Base-by-base conservation (phyloP, 1,140 invertebrate genomes). In the Parapsyche elsis region DNA sequence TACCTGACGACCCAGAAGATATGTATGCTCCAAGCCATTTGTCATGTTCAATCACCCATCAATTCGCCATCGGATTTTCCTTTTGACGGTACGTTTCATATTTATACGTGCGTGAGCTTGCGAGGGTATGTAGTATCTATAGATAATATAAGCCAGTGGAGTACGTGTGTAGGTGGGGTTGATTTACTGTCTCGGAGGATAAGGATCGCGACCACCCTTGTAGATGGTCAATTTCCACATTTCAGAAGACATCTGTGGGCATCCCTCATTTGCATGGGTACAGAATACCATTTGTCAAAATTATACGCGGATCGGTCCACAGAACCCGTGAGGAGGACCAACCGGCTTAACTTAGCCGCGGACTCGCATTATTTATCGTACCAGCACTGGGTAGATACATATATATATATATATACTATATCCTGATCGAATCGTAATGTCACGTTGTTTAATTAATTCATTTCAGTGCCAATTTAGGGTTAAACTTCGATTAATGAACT, bases 241-340 rank as follows among this genome's bases (percentile, higher is more conserved):
- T 75, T 75, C 49, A 9, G 46, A 49, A 75, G 73, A 75, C 73
- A 75, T 75, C 73, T 75, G 73, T 23, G 73, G 73, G 45, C 45
- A 21, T 23, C 38, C 12, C 73, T 75, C 23, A 75, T 75, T 75
- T 75, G 45, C 73, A 75, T 75, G 45, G 73, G 73, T 57, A 57
- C 49, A 21, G 73, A 53, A 75, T 75, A 75, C 49, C 73, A 75
- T 75, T 57, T 75, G 73, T 75, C 73, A 75, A 75, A 75, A 75
- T 75, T 75, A 75, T 75, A 24, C 73, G 14, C 45, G 16, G 10
- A 21, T 38, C 71, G 71, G 45, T 24, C 24, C 16, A 14, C 23
- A 23, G 23, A 67, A 24, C 64, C 24, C 21, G 23, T 14, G 21
- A 26, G 10, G 49, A n/a, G n/a, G n/a, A 12, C 12, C 45, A 5